These are phyloP conservation scores for Callospermophilus lateralis DNA, from an alignment of 2,113 vertebrate genomes.

Conservation along the genomic window DNA sequence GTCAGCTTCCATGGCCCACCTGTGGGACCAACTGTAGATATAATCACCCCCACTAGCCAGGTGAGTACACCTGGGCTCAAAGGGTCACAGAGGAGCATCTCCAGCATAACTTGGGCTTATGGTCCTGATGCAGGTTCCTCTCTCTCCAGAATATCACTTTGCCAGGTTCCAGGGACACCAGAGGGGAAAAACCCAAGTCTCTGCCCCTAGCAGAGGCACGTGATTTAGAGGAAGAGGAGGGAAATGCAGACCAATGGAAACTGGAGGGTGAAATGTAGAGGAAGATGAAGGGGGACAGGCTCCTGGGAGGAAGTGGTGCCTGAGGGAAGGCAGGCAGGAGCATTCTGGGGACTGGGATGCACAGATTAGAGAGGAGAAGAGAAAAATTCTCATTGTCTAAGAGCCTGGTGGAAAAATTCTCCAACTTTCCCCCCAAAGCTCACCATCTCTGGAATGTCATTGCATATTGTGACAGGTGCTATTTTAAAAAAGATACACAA, in stretches of 20 bases:
- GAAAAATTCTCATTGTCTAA: not conserved
- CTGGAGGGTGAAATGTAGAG: not conserved
- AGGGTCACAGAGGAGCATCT: not conserved
- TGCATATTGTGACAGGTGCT: not conserved
- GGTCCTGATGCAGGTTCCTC: not conserved
- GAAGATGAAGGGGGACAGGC: not conserved
- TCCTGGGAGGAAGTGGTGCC: not conserved
- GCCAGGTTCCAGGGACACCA: not conserved
- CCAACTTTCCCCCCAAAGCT: not conserved
- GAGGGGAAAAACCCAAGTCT: not conserved
- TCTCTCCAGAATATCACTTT: not conserved
- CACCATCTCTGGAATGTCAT: not conserved
- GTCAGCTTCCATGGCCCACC: not conserved
- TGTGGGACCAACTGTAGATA: not conserved
- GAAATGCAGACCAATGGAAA: not conserved
- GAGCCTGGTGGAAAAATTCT: not conserved
- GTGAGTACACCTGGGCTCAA: not conserved
- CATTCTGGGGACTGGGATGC: not conserved
- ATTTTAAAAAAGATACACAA: not conserved
- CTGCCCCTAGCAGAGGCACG: not conserved
- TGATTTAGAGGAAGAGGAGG: too few species aligned
- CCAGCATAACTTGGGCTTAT: not conserved
- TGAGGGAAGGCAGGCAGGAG: not conserved
- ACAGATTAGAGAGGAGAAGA: not conserved
- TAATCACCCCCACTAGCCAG: not conserved